Conservation (phyloP, 1,140 invertebrate species). For the Apis laboriosa region DNA sequence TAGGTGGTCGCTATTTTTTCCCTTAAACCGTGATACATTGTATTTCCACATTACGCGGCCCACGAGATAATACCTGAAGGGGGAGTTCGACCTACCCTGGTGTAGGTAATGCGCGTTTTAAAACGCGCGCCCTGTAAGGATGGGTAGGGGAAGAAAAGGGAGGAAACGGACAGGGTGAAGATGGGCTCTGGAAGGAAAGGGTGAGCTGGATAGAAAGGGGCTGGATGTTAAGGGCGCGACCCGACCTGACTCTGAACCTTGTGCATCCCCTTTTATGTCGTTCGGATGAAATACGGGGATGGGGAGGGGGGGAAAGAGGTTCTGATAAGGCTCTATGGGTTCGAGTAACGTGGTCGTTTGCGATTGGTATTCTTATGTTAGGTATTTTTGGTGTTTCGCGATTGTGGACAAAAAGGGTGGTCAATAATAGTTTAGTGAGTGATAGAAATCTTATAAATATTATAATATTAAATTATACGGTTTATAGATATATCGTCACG, state of each 20-base stretch:
- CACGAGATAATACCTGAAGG: constrained; percentile 50
- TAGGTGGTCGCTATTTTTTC: constrained; percentile 35
- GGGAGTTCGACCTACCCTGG: constrained; percentile 27
- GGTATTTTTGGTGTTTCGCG: constrained; percentile 45
- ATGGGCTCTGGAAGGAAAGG: constrained; percentile 42
- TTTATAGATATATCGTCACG: no score
- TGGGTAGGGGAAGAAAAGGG: constrained; percentile 1
- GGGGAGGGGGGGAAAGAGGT: no score
- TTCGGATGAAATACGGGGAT: constrained; percentile 76
- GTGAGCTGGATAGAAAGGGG: constrained; percentile 49
- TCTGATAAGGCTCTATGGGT: constrained; percentile 49
- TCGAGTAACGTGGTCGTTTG: not conserved
- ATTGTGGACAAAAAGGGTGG: constrained; percentile 3
- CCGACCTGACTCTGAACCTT: constrained; percentile 62
- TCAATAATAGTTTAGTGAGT: no score
- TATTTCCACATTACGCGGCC: constrained; percentile 49
- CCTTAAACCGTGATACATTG: constrained; percentile 48
- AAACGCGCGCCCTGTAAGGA: constrained; percentile 9
- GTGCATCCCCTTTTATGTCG: constrained; percentile 76
- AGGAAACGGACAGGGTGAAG: constrained; percentile 15
- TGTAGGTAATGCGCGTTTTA: constrained; percentile 39
- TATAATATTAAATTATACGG: no score
- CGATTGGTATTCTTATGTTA: constrained; percentile 41
- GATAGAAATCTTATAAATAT: no score
- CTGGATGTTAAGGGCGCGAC: constrained; percentile 60